A percentile compares a stretch with the other conserved stretches of the same genome.
These are phyloP conservation scores for Drosophila flavopinicola DNA, from an alignment of 2,888 invertebrate species.

Conservation along the genomic window DNA sequence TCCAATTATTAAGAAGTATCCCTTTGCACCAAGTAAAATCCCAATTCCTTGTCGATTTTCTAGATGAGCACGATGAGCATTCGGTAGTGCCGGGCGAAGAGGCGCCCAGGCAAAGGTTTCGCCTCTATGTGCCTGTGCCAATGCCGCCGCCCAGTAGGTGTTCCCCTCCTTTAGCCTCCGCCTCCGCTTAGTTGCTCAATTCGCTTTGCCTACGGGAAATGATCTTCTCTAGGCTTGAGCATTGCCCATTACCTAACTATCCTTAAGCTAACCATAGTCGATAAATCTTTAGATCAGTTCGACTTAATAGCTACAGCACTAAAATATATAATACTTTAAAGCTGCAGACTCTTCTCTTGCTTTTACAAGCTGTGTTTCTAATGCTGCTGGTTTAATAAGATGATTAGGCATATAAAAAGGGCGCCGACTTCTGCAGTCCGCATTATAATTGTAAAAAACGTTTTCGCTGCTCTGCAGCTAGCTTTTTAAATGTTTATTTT, in stretches of 20 bases:
- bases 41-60: slow-evolving; percentile 41
- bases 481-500: not conserved
- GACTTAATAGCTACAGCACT: too few relatives aligned
- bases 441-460: not conserved
- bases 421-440: not conserved
- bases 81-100: slow-evolving; percentile 18
- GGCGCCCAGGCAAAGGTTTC: slow-evolving; percentile 56
- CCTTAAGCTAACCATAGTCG: too few relatives aligned
- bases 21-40: not conserved
- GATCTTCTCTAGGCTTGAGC: too few relatives aligned
- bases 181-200: slow-evolving; percentile 2
- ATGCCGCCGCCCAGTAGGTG: slow-evolving; percentile 70
- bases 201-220: too few relatives aligned
- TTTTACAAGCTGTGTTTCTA: too few relatives aligned
- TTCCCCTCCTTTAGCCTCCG: not conserved
- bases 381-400: too few relatives aligned
- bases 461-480: not conserved
- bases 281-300: too few relatives aligned
- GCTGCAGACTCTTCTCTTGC: too few relatives aligned
- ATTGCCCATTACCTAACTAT: too few relatives aligned
- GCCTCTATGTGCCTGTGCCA: slow-evolving; percentile 66
- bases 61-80: slow-evolving; percentile 56
- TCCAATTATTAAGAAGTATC: too few relatives aligned
- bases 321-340: too few relatives aligned
- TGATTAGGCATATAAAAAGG: too few relatives aligned